Base-by-base conservation (phyloP, 2,797 vertebrate species). In the Pipistrellus pygmaeus region DNA sequence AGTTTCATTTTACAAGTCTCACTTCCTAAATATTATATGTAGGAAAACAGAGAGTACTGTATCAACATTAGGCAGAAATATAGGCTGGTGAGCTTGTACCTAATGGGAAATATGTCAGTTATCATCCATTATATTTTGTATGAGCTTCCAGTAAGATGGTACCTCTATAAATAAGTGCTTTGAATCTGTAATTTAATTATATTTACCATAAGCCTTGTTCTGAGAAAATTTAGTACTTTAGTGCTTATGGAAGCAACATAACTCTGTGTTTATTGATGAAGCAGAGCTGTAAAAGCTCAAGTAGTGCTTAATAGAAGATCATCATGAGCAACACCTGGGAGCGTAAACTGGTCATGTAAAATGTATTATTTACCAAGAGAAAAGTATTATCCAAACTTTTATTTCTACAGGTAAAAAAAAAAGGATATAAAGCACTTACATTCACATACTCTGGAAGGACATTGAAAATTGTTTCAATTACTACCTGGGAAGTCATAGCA, bases 371-470 rank as follows among this genome's bases (percentile, higher is more conserved):
- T 85, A 85, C 75, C 53, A 91, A 83, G 53, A 77, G n/a, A 53
- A 95, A 72, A 48, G 14, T 75, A 44, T 68, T 87, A 53, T n/a
- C 27, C 78, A 71, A 90, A 69, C n/a, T 62, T 82, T 53, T 30
- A 55, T 87, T 93, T 96, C 78, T 68, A 41, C 25, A 91, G 62
- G n/a, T 93, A 23, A 83, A 86, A 60, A 38, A 44, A 85, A 35
- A 46, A 48, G 11, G 55, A 0, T 15, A 32, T 46, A 68, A 94
- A 57, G 30, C 23, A 46, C 44, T 68, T 62, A 23, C 6, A 55
- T 75, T 72, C 60, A 30, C 55, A n/a, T 27, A 3, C 48, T 68
- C 38, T 73, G 38, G 20, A 51, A 32, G 57, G 60, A 83, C 32
- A 35, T 2, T 35, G 66, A 85, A 78, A 75, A 1, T 21, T 82